phyloP scores from a whole-genome alignment of 1,140 invertebrate species.

The Lepidurus couesii region DNA sequence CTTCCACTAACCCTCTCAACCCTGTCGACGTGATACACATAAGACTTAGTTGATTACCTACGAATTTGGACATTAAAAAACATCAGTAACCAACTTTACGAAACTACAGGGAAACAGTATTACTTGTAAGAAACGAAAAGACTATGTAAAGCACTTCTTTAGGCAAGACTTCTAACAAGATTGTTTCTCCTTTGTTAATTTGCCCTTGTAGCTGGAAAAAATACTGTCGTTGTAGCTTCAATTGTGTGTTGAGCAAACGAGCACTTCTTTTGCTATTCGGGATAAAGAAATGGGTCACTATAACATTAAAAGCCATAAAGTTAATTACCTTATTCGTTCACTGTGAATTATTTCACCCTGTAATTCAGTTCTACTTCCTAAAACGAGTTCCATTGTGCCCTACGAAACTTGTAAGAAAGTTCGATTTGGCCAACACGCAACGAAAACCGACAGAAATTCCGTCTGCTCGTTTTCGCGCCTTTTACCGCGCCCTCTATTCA shows the following conservation, averaged over 20 bases:
- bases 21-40: background rate
- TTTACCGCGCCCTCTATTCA: background rate
- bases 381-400: background rate
- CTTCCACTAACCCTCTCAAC: background rate
- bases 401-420: background rate
- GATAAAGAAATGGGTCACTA: background rate
- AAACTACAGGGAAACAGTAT: background rate
- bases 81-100: background rate
- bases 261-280: background rate
- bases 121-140: background rate
- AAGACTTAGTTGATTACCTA: background rate
- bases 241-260: background rate
- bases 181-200: background rate
- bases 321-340: background rate
- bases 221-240: background rate
- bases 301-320: background rate
- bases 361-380: background rate
- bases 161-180: background rate
- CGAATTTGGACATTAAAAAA: background rate
- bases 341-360: background rate
- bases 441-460: background rate
- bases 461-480: conserved; percentile 11
- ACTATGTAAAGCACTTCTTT: background rate
- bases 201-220: background rate
- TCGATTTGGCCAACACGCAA: background rate